Evolutionary conservation across 2,888 invertebrate species (phyloP), one percentile per base, ranked within the genome.

Genomic region (Drosophila kuntzei): DNA sequence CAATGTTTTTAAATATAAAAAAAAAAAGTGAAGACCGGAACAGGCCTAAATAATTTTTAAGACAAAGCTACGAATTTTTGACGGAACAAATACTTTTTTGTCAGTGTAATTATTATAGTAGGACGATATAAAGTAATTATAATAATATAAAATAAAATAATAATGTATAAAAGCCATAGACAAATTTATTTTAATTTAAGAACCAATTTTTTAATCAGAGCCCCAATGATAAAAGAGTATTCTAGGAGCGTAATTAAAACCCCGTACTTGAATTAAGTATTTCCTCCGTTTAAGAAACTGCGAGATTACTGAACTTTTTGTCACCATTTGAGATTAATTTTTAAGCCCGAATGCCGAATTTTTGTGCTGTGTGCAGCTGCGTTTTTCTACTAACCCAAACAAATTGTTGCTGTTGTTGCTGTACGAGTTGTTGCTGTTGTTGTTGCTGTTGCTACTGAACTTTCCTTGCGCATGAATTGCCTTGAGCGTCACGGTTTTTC

Each of bases 311-410:
- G 4, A 32, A 32, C 12, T 32, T 32, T 32, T 12, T 12, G 32
- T 5, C 5, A 32, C 12, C 32, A 12, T 32, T 32, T 32, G 12
- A 9, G 5, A 4, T 12, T 32, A 5, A 12, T 5, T 32, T 32
- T 12, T n/a, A 32, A 12, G 12, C 5, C 32, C 3, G 4, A 32
- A 4, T 12, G 0, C 12, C 2, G 12, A 5, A 5, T 12, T 9
- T 32, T 12, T 32, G 12, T 32, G 0, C 32, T 32, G 32, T 32
- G 32, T 32, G 34, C 55, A 39, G 34, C 54, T 71, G 60, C 27
- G 67, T 80, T 72, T n/a, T 70, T 67, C 44, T 70, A 88, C 87
- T 81, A 81, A 81, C 86, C 55, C 41, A 25, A 61, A 50, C 32
- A 49, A 53, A 41, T 32, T 49, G 32, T 14, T 50, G 49, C 9